Percentiles rank a stretch among this genome's conserved stretches.
Evolutionary conservation across 2,797 vertebrate species (phyloP).

Genomic region (Myripristis murdjan): DNA sequence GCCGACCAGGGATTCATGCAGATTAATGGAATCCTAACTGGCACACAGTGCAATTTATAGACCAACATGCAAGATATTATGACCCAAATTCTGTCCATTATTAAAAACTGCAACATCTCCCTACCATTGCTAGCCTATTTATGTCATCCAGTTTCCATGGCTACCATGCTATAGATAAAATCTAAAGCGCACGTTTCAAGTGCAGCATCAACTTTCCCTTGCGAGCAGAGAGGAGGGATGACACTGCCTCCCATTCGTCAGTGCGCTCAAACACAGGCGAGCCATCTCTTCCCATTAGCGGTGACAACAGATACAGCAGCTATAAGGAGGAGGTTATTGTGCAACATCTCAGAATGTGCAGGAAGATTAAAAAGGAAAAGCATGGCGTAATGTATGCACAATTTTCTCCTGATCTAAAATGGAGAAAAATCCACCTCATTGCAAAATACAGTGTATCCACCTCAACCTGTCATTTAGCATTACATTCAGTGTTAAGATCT

Average conservation of each 20-base stretch:
- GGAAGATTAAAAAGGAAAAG: not conserved
- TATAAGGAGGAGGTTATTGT: not conserved
- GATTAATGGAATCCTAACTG: slow-evolving; percentile 86
- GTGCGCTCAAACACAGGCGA: slow-evolving; percentile 21
- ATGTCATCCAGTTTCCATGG: slow-evolving; percentile 89
- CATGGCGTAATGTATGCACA: not conserved
- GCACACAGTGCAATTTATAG: slow-evolving; percentile 88
- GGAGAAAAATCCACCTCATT: not conserved
- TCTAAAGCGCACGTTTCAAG: slow-evolving; percentile 76
- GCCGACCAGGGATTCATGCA: slow-evolving; percentile 79
- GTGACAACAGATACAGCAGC: not conserved
- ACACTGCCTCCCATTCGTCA: slow-evolving; percentile 18
- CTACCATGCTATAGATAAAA: slow-evolving; percentile 81
- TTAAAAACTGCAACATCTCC: slow-evolving; percentile 81
- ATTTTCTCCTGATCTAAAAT: not conserved
- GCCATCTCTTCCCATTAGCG: not conserved
- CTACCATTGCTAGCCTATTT: slow-evolving; percentile 85
- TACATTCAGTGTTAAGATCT: too few species aligned
- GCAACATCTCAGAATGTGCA: not conserved
- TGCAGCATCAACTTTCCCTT: slow-evolving; percentile 72
- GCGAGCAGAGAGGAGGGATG: slow-evolving; percentile 41
- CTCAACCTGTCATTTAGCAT: too few species aligned
- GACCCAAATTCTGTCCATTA: slow-evolving; percentile 88
- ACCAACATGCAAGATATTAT: slow-evolving; percentile 82
- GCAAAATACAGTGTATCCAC: too few species aligned